These are phyloP conservation scores for Crepidodera aurea DNA, from an alignment of 2,888 invertebrate species.

Conservation along the genomic window DNA sequence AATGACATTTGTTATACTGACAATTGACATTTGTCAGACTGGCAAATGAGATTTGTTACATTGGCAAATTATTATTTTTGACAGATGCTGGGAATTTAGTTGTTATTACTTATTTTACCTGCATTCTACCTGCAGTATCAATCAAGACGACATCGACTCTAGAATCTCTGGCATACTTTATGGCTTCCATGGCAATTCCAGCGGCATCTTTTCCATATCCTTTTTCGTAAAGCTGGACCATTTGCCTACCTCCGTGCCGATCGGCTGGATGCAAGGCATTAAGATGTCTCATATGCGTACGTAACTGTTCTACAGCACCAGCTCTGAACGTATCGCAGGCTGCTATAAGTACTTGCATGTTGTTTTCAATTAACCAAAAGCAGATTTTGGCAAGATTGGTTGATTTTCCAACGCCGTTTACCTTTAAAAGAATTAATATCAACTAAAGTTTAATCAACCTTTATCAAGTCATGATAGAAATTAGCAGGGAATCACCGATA, in stretches of 20 bases:
- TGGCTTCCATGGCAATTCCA: slow-evolving; percentile 97
- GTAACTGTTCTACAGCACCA: slow-evolving; percentile 97
- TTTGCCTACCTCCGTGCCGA: slow-evolving; percentile 72
- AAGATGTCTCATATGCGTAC: slow-evolving; percentile 92
- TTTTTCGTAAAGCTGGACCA: slow-evolving; percentile 97
- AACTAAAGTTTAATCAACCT: too few species aligned
- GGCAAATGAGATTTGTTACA: too few species aligned
- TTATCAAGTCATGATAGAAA: too few species aligned
- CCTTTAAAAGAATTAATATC: slow-evolving; percentile 49
- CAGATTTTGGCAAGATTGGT: slow-evolving; percentile 99
- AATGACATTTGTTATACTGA: too few species aligned
- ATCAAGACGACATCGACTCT: slow-evolving; percentile 92
- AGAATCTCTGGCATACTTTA: slow-evolving; percentile 84
- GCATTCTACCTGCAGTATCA: slow-evolving; percentile 99
- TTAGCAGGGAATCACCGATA: too few species aligned
- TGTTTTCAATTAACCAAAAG: slow-evolving; percentile 99
- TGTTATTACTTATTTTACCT: too few species aligned
- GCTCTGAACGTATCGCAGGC: slow-evolving; percentile 99
- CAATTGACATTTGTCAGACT: too few species aligned
- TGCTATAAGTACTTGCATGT: slow-evolving; percentile 93
- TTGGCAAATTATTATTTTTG: too few species aligned
- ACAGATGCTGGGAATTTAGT: too few species aligned
- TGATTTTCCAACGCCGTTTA: slow-evolving; percentile 97
- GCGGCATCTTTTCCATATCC: slow-evolving; percentile 97
- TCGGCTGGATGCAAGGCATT: slow-evolving; percentile 91